Base-by-base conservation (phyloP, 2,888 invertebrate genomes). In the Lampropteryx suffumata region DNA sequence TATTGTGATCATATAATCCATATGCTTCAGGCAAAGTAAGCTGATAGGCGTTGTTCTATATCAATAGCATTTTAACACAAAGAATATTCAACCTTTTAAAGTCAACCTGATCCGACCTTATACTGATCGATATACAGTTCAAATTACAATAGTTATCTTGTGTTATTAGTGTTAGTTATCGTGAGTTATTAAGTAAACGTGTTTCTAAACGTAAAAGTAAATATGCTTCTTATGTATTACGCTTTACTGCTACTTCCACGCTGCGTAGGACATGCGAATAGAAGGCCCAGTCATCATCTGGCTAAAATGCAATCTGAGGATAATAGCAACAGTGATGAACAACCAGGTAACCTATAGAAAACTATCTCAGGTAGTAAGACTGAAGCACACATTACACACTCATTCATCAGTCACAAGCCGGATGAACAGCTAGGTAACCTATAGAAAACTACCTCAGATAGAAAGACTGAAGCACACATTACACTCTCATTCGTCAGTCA, bases 311-410 rank as follows among this genome's bases (percentile, higher is more conserved):
- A 92, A 52, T 94, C 93, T 0, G 93, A 93, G 68, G 94, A 94
- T 61, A 94, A 93, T 73, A 93, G 93, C 79, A 92, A 91, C 73
- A 92, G 92, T 59, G 93, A 93, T 61, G 94, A 94, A 60, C 92
- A 79, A 63, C 74, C 73, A 73, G 75, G 76, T 76, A 71, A 63
- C 7, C 24, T n/a, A n/a, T n/a, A n/a, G n/a, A n/a, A n/a, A n/a
- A n/a, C n/a, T n/a, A n/a, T n/a, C n/a, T n/a, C n/a, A n/a, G n/a
- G n/a, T n/a, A n/a, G n/a, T n/a, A n/a, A 11, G 12, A 21, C 2
- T 17, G 4, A 17, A 17, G 17, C 17, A 3, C 4, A 17, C 17
- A 17, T 17, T 17, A 17, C 17, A 17, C 17, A 17, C 17, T 17
- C 17, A 17, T 17, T 4, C 4, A 17, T 17, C 2, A 17, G 17